Conservation (phyloP, 2,888 invertebrate genomes). For the Tetranychus truncatus region DNA sequence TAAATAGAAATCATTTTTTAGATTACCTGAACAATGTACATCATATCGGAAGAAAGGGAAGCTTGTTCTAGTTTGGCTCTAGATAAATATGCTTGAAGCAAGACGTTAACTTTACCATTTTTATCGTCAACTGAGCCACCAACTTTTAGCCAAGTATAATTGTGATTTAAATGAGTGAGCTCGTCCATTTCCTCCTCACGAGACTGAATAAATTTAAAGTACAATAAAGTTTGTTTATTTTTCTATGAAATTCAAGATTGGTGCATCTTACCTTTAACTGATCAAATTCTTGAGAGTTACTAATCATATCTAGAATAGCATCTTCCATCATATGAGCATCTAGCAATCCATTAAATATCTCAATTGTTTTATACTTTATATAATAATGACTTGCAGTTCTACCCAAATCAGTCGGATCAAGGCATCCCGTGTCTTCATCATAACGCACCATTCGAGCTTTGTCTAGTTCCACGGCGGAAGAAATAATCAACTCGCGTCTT, state of each 20-base stretch:
- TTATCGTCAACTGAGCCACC: constrained; percentile 69
- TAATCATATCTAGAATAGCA: constrained; percentile 72
- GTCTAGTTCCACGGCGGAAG: constrained; percentile 66
- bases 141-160: constrained; percentile 57
- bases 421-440: constrained; percentile 60
- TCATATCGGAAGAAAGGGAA: constrained; percentile 68
- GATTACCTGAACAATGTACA: constrained; percentile 65
- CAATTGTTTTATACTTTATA: constrained; percentile 84
- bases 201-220: constrained; percentile 39
- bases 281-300: constrained; percentile 79
- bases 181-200: constrained; percentile 88
- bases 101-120: constrained; percentile 82
- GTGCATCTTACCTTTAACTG: constrained; percentile 23
- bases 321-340: constrained; percentile 53
- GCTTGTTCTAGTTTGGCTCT: constrained; percentile 59
- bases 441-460: constrained; percentile 84
- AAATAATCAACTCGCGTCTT: constrained; percentile 44
- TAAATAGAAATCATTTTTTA: not conserved
- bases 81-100: constrained; percentile 74
- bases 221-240: not conserved
- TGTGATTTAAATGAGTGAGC: constrained; percentile 52
- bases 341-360: constrained; percentile 52
- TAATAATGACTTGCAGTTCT: constrained; percentile 94
- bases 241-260: not conserved
- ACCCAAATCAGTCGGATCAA: constrained; percentile 55